Percentiles rank a stretch among this genome's conserved stretches.
Conservation (phyloP, 35 echinoderm and acorn worm genomes). For the Hemicentrotus pulcherrimus region DNA sequence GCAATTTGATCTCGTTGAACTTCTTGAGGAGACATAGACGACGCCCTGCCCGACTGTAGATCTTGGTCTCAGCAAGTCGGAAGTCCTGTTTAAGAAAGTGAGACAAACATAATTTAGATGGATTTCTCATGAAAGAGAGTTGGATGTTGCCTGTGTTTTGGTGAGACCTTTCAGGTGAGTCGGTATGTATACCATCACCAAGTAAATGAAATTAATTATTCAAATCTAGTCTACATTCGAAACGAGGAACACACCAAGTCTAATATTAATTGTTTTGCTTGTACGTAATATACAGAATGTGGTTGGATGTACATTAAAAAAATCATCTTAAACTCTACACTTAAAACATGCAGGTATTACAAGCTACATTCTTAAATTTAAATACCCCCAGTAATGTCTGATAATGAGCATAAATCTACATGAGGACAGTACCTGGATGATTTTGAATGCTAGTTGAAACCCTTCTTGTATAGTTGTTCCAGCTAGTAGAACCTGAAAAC, state of each 20-base stretch:
- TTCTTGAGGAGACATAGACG: constrained; percentile 73
- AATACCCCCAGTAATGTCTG: background rate
- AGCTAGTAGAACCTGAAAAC: constrained; percentile 77
- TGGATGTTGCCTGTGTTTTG: no score
- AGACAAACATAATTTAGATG: background rate
- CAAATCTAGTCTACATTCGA: no score
- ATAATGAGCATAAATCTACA: background rate
- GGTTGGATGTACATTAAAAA: no score
- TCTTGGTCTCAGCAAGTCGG: constrained; percentile 73
- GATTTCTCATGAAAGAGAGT: no score
- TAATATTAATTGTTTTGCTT: no score
- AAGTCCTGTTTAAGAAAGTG: constrained; percentile 65
- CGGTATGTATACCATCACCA: no score
- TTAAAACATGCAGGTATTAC: background rate
- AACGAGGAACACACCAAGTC: no score
- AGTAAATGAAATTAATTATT: no score
- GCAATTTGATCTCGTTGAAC: constrained; percentile 72
- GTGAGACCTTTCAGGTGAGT: no score
- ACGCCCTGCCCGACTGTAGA: constrained; percentile 79
- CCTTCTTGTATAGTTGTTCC: constrained; percentile 66
- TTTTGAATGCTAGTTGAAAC: constrained; percentile 79
- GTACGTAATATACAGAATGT: no score
- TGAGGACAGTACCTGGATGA: constrained; percentile 82
- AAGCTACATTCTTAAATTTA: background rate
- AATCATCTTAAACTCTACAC: background rate